These are phyloP conservation scores for Thermophis baileyi DNA, from an alignment of 2,113 vertebrate genomes.

Conservation along the genomic window DNA sequence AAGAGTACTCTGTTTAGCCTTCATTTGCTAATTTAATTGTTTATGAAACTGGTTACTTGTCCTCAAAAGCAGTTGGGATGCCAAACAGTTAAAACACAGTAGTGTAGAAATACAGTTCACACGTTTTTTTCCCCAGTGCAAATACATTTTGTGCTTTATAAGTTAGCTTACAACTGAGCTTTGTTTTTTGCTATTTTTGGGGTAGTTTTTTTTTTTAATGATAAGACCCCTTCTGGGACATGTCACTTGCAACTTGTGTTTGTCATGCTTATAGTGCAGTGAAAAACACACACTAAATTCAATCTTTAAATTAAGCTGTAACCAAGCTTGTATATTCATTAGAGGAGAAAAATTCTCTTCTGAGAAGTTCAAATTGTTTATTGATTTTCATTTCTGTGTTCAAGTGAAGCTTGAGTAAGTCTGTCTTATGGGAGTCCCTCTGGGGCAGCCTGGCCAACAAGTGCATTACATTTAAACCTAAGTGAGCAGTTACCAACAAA, in stretches of 20 bases:
- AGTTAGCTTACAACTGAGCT: slow-evolving; percentile 1
- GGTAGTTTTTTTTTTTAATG: slow-evolving; percentile 5
- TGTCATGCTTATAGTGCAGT: slow-evolving; percentile 73
- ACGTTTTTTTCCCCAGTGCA: not conserved
- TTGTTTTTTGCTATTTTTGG: not conserved
- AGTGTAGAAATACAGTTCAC: not conserved
- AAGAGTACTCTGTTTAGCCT: not conserved
- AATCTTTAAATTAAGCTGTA: slow-evolving; percentile 84
- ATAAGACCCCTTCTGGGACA: slow-evolving; percentile 63
- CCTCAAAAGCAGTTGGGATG: not conserved
- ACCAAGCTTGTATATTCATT: slow-evolving; percentile 98
- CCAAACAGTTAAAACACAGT: not conserved
- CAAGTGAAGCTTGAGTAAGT: slow-evolving; percentile 90
- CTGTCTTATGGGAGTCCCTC: slow-evolving; percentile 81
- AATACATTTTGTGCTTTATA: slow-evolving; percentile 40
- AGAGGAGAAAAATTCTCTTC: slow-evolving; percentile 90
- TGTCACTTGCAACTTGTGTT: slow-evolving; percentile 66
- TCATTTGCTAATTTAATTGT: not conserved
- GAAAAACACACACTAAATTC: slow-evolving; percentile 77
- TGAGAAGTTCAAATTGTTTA: slow-evolving; percentile 99
- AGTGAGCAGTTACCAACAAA: slow-evolving; percentile 61
- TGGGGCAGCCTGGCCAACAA: slow-evolving; percentile 72
- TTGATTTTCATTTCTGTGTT: slow-evolving; percentile 99
- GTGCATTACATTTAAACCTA: slow-evolving; percentile 70
- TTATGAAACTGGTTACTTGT: not conserved